Percentiles rank a stretch among this genome's conserved stretches.
Evolutionary conservation across 2,113 vertebrate species (phyloP).

Genomic region (Hyaena hyaena): DNA sequence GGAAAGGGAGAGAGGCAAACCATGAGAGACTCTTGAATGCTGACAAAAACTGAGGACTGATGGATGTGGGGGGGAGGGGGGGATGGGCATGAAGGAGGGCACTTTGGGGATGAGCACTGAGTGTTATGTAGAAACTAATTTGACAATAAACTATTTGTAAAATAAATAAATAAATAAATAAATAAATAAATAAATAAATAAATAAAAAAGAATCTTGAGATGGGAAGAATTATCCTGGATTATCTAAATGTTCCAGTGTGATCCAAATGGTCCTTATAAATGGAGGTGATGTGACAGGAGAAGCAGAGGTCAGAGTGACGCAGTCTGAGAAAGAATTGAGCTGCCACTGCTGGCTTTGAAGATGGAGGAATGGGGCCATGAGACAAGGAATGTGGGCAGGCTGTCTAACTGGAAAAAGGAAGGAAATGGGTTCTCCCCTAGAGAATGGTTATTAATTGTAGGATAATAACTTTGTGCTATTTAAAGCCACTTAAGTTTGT

Average conservation of each 20-base stretch:
- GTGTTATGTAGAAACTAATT: too few relatives aligned
- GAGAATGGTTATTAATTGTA: background rate
- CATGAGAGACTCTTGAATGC: too few relatives aligned
- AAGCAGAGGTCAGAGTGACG: background rate
- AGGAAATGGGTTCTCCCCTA: background rate
- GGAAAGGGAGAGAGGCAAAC: too few relatives aligned
- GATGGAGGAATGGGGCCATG: too few relatives aligned
- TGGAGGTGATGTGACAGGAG: background rate
- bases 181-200: too few relatives aligned
- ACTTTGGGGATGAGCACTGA: too few relatives aligned
- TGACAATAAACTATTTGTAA: too few relatives aligned
- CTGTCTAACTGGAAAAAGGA: background rate
- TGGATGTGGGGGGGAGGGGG: too few relatives aligned
- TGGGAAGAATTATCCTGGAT: background rate
- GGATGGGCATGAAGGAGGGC: too few relatives aligned
- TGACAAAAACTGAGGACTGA: too few relatives aligned
- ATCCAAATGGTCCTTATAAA: background rate
- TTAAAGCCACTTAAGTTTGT: background rate
- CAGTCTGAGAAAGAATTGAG: background rate
- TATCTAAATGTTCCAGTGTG: background rate
- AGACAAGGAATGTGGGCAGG: background rate
- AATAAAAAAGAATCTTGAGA: background rate
- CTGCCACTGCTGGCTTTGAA: background rate
- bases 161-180: too few relatives aligned
- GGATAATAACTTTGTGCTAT: background rate